phyloP scores from a whole-genome alignment of 2,113 vertebrate species.

The Brachyhypopomus occidentalis region DNA sequence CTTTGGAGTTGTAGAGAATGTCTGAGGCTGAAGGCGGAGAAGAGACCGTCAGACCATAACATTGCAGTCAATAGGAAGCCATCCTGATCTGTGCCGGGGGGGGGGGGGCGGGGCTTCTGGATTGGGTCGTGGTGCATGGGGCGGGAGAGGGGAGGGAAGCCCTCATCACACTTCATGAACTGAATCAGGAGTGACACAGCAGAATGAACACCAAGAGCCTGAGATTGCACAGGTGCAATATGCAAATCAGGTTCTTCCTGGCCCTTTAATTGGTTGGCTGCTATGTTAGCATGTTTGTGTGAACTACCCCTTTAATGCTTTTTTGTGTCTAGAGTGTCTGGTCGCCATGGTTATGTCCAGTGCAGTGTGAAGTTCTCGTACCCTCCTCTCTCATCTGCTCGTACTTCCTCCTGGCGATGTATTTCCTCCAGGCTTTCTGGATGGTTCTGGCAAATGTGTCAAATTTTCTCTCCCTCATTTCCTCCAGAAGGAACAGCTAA shows the following conservation, averaged over 20 bases:
- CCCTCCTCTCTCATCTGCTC: constrained; percentile 97
- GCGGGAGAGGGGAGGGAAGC: too few species aligned
- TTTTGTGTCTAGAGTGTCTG: background rate
- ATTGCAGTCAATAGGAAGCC: background rate
- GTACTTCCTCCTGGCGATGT: constrained; percentile 85
- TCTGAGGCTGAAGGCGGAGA: constrained; percentile 80
- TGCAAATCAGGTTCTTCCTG: constrained; percentile 9
- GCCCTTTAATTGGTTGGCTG: background rate
- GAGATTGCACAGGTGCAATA: background rate
- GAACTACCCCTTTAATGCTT: background rate
- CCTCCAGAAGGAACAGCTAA: constrained; percentile 95
- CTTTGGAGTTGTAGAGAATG: constrained; percentile 94
- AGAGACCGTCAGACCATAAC: background rate
- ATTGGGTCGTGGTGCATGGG: too few species aligned
- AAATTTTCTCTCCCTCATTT: constrained; percentile 95
- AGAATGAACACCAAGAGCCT: background rate
- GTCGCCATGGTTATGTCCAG: background rate
- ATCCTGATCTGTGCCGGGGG: too few species aligned
- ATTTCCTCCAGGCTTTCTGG: constrained; percentile 93
- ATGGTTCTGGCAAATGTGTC: constrained; percentile 90
- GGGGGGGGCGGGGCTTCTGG: too few species aligned
- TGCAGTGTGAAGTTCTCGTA: constrained; percentile 57
- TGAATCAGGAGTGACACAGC: background rate
- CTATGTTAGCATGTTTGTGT: background rate
- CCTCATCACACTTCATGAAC: background rate